Evolutionary conservation across 1,140 invertebrate genomes (phyloP).

Genomic region (Cataglyphis hispanica): DNA sequence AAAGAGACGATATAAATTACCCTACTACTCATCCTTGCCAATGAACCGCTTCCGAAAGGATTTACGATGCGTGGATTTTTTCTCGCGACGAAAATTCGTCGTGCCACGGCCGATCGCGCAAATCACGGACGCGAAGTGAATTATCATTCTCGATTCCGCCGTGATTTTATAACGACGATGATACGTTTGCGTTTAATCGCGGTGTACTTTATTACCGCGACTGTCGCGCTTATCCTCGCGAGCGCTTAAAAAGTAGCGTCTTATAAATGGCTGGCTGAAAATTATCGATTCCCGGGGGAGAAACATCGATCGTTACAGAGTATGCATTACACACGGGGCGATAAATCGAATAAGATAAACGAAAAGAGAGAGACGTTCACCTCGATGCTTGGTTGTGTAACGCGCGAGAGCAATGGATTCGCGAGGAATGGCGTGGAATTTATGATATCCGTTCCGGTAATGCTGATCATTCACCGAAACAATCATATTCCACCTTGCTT

Average conservation of each 20-base stretch:
- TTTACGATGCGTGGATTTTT: constrained; percentile 47
- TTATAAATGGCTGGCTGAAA: constrained; percentile 1
- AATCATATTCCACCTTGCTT: constrained; percentile 44
- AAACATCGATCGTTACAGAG: background rate
- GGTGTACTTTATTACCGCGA: background rate
- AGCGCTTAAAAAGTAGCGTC: background rate
- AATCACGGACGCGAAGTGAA: constrained; percentile 37
- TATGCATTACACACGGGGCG: background rate
- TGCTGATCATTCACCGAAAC: constrained; percentile 58
- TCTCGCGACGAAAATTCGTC: background rate
- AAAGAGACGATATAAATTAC: constrained; percentile 15
- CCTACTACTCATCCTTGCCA: background rate
- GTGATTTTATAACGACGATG: background rate
- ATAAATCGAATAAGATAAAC: background rate
- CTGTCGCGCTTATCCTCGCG: background rate
- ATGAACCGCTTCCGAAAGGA: background rate
- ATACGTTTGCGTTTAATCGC: background rate
- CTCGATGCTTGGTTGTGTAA: background rate
- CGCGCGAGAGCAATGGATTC: background rate
- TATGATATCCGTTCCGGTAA: constrained; percentile 60
- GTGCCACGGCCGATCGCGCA: constrained; percentile 28
- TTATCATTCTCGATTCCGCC: constrained; percentile 36
- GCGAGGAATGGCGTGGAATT: constrained; percentile 47
- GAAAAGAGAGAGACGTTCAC: constrained; percentile 14
- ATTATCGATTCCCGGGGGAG: background rate